A percentile compares a stretch with the other conserved stretches of the same genome.
Conservation (phyloP, 2,888 invertebrate genomes). For the Beris chalybata region DNA sequence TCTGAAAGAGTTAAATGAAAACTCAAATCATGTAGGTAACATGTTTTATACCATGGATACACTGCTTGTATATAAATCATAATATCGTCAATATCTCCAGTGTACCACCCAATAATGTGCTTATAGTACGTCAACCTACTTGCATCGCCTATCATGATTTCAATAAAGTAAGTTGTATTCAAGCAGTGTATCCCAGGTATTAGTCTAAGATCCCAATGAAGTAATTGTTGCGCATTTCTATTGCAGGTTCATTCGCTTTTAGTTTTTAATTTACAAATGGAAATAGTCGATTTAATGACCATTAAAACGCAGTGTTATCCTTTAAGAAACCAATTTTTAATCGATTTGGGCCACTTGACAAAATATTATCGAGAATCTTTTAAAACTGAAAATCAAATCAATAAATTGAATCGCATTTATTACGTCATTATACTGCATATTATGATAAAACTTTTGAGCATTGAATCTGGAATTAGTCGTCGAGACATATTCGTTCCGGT, state of each 20-base stretch:
- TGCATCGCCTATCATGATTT: too few relatives aligned
- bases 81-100: too few relatives aligned
- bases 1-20: conserved; percentile 30
- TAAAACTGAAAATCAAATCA: conserved; percentile 10
- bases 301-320: conserved; percentile 21
- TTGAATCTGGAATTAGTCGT: conserved; percentile 17
- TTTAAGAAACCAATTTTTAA: conserved; percentile 24
- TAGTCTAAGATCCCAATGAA: background rate
- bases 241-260: conserved; percentile 25
- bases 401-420: conserved; percentile 21
- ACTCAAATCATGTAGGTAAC: conserved; percentile 17
- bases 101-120: too few relatives aligned
- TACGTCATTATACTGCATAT: conserved; percentile 33
- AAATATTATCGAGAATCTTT: conserved; percentile 32
- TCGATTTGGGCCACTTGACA: conserved; percentile 34
- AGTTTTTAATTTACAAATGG: conserved; percentile 34
- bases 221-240: background rate
- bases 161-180: too few relatives aligned
- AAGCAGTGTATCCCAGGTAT: too few relatives aligned
- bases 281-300: conserved; percentile 39
- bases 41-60: too few relatives aligned
- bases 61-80: too few relatives aligned
- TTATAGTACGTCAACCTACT: too few relatives aligned
- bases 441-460: conserved; percentile 29
- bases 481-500: background rate